Base-by-base conservation (phyloP, 2,888 invertebrate species). In the Ormyrus thymus region DNA sequence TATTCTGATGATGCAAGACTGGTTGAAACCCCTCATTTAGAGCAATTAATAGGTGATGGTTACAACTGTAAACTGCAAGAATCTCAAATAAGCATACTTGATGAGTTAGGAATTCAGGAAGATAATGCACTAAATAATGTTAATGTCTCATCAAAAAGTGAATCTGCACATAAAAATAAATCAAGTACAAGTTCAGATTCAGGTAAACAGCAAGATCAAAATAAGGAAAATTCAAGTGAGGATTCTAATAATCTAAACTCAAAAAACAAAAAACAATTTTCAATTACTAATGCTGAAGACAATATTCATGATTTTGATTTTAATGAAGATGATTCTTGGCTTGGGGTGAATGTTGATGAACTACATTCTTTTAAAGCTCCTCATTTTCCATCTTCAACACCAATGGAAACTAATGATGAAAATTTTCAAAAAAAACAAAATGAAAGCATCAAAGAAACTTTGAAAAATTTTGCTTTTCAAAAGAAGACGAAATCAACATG, bases 1-100 rank as follows among this genome's bases (percentile, higher is more conserved):
- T 90, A 90, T 78, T 85, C 87, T 2, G 85, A 85, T 11, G 85
- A 86, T 66, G 85, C 83, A 9, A 84, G 84, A 46, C 76, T 89
- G 53, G 82, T 87, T 43, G 83, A 81, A 58, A 86, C 87, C 1
- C 55, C 71, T 11, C 64, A 61, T 15, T 72, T 82, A 53, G 61
- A 76, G 53, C 55, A 79, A 48, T 46, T 76, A 46, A 15, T 68
- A 51, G 53, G 62, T 71, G 56, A 53, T 61, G 65, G 71, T 65
- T 55, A 29, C 10, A 68, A 76, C 50, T 58, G 9, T 53, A 50
- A 66, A 13, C 10, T 71, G 43, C 5, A 64, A 55, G 55, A 70
- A 10, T 76, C 70, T 50, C 59, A 75, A 59, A 61, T 76, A 45
- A 71, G 61, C 66, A 15, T 70, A 51, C 46, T 73, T 13, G 53